A percentile compares a stretch with the other conserved stretches of the same genome.
These are phyloP conservation scores for Leucopternis melanops DNA, from an alignment of 2,113 vertebrate species.

Conservation along the genomic window DNA sequence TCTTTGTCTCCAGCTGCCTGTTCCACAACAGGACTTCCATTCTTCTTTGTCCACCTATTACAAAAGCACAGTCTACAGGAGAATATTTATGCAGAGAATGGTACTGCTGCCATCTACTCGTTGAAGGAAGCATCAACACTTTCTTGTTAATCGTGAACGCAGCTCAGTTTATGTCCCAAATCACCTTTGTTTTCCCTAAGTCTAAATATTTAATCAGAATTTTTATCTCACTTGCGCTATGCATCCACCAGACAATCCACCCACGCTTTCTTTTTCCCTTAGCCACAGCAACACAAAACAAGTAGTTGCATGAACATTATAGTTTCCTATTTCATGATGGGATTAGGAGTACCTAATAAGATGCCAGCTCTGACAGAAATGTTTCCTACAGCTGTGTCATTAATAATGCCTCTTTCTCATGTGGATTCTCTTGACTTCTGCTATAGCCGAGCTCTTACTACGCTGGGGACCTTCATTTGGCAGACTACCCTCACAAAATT, in stretches of 20 bases:
- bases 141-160: background rate
- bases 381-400: background rate
- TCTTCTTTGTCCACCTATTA: background rate
- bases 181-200: background rate
- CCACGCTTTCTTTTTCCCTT: background rate
- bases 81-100: background rate
- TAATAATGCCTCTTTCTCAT: background rate
- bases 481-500: background rate
- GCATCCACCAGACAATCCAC: background rate
- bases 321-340: background rate
- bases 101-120: slow-evolving; percentile 38
- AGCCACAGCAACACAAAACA: background rate
- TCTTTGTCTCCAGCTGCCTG: slow-evolving; percentile 3
- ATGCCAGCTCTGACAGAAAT: background rate
- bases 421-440: background rate
- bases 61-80: background rate
- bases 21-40: background rate
- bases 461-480: background rate
- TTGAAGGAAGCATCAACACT: background rate
- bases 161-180: background rate
- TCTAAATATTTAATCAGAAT: slow-evolving; percentile 21
- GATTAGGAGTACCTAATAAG: background rate
- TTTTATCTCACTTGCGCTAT: background rate
- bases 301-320: background rate
- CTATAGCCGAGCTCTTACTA: background rate